These are phyloP conservation scores for Cossypha dichroa DNA, from an alignment of 2,797 vertebrate genomes.

Conservation along the genomic window DNA sequence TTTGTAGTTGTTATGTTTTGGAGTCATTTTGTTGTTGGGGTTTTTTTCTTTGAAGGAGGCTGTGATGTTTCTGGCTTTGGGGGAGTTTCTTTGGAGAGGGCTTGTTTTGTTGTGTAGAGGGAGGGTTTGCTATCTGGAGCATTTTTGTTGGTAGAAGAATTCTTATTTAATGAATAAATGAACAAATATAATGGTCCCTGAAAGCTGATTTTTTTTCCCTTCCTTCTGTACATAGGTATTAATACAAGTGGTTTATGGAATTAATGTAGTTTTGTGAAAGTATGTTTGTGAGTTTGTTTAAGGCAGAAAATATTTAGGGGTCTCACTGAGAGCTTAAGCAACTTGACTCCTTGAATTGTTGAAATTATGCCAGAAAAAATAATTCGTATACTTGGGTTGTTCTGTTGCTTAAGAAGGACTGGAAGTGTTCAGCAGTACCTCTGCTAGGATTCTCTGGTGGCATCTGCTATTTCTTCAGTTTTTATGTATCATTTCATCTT, in stretches of 20 bases:
- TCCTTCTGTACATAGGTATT: background rate
- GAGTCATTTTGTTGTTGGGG: background rate
- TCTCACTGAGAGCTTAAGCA: background rate
- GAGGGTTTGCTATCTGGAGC: background rate
- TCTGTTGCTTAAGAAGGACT: background rate
- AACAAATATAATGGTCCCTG: background rate
- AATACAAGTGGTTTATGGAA: background rate
- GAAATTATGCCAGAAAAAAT: background rate
- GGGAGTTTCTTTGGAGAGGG: background rate
- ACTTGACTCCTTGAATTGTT: background rate
- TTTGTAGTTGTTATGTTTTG: background rate
- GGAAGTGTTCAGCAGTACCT: background rate
- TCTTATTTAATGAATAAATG: background rate
- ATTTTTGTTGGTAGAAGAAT: background rate
- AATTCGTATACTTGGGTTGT: background rate
- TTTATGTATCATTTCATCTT: background rate
- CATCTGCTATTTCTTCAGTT: background rate
- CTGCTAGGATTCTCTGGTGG: background rate
- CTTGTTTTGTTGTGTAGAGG: background rate
- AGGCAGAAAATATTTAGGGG: background rate
- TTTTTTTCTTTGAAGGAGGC: background rate
- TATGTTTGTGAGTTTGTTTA: background rate
- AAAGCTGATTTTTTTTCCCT: rapidly evolving
- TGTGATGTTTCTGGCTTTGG: background rate
- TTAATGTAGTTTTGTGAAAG: background rate